Evolutionary conservation across 2,888 invertebrate species (phyloP).

Genomic region (Periphyllus acericola): DNA sequence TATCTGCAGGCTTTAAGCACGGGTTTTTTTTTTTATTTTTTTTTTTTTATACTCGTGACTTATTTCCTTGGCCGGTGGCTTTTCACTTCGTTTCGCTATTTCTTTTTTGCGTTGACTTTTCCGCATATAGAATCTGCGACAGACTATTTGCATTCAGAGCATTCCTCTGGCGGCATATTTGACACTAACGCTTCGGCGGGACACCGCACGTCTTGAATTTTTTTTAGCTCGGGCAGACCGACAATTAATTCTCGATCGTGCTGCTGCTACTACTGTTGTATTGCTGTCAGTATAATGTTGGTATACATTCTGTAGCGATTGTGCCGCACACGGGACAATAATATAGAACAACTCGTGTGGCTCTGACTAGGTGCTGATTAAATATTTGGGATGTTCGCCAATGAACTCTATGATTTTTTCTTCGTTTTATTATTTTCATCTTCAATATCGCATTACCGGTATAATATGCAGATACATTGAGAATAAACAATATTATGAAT

Average conservation of each 20-base stretch:
- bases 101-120: slow-evolving; percentile 1
- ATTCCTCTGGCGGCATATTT: slow-evolving; percentile 45
- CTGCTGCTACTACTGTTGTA: neutral
- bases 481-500: too few relatives aligned
- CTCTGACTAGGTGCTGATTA: neutral
- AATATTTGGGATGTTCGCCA: neutral
- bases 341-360: neutral
- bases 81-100: too few relatives aligned
- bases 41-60: too few relatives aligned
- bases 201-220: neutral
- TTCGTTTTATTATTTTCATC: neutral
- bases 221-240: neutral
- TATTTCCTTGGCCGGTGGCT: too few relatives aligned
- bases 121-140: neutral
- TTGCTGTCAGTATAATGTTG: neutral
- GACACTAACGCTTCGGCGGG: slow-evolving; percentile 5
- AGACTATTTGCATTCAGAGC: slow-evolving; percentile 21
- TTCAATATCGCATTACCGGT: neutral
- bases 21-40: too few relatives aligned
- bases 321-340: neutral
- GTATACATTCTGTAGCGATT: neutral
- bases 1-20: too few relatives aligned
- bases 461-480: neutral
- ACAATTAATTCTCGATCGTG: neutral
- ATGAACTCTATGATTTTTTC: neutral